These are phyloP conservation scores for Camponotus fellah DNA, from an alignment of 2,888 invertebrate genomes.

Conservation along the genomic window DNA sequence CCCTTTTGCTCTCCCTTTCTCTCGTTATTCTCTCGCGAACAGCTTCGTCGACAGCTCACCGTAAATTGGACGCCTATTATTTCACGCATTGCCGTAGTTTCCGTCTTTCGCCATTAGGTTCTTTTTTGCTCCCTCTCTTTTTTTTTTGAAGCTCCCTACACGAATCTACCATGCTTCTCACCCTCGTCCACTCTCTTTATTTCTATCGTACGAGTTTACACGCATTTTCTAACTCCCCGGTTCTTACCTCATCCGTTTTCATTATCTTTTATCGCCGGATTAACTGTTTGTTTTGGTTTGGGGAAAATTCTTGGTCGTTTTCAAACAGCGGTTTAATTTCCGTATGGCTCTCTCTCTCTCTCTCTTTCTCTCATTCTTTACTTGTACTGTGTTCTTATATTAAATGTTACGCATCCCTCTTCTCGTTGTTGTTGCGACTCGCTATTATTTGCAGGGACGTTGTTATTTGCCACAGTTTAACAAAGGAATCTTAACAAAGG, in stretches of 20 bases:
- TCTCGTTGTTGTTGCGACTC: not conserved
- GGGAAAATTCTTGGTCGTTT: conserved; percentile 35
- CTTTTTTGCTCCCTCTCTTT: not conserved
- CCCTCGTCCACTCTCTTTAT: not conserved
- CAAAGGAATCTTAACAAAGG: not conserved
- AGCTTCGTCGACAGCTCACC: conserved; percentile 46
- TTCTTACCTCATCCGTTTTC: conserved; percentile 24
- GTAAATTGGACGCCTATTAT: conserved; percentile 62
- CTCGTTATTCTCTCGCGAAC: conserved; percentile 7
- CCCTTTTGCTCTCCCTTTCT: not conserved
- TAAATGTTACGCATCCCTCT: not conserved
- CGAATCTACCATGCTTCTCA: not conserved
- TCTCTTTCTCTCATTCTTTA: not conserved
- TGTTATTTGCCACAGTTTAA: conserved; percentile 11
- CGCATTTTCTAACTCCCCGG: conserved; percentile 12
- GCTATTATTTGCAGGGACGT: conserved; percentile 14
- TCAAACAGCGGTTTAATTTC: conserved; percentile 30
- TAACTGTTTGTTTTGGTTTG: conserved; percentile 27
- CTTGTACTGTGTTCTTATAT: not conserved
- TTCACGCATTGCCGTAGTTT: conserved; percentile 42
- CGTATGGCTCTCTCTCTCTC: not conserved
- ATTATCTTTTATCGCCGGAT: conserved; percentile 38
- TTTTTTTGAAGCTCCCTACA: not conserved
- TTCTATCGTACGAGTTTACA: conserved; percentile 29
- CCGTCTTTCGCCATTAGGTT: conserved; percentile 20